phyloP scores from a whole-genome alignment of 1,140 invertebrate genomes.

The Ditylenchus dipsaci region DNA sequence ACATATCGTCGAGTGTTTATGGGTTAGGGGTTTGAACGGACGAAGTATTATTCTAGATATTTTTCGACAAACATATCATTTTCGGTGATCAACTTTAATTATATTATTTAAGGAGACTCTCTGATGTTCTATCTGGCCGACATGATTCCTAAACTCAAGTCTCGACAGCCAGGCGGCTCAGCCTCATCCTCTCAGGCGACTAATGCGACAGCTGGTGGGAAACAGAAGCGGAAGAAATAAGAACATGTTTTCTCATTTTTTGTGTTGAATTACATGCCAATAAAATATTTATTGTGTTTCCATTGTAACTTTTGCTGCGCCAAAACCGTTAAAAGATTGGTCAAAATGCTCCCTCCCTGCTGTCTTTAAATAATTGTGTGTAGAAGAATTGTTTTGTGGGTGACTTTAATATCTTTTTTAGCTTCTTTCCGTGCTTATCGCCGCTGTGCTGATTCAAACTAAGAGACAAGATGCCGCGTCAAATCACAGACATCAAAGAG shows the following conservation, averaged over 20 bases:
- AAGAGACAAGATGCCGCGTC: conserved; percentile 31
- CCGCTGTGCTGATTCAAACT: too few species aligned
- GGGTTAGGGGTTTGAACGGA: too few species aligned
- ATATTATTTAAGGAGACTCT: conserved; percentile 66
- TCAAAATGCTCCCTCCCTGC: background rate
- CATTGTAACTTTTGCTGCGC: too few species aligned
- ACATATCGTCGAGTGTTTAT: too few species aligned
- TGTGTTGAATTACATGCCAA: background rate
- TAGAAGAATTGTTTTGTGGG: background rate
- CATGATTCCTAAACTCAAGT: conserved; percentile 87
- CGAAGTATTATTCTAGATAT: too few species aligned
- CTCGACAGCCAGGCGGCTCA: conserved; percentile 53
- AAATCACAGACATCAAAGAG: conserved; percentile 66
- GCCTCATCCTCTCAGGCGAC: background rate
- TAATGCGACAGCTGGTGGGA: background rate
- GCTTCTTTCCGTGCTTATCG: too few species aligned
- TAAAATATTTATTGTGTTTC: background rate
- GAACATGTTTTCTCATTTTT: background rate
- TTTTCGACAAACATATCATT: too few species aligned
- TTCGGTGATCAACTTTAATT: too few species aligned
- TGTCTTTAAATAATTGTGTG: background rate
- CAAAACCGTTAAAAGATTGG: too few species aligned
- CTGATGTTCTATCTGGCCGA: conserved; percentile 73
- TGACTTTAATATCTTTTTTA: background rate
- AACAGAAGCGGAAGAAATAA: conserved; percentile 13